phyloP scores from a whole-genome alignment of 2,113 vertebrate genomes.

The Phrynocephalus versicolor region DNA sequence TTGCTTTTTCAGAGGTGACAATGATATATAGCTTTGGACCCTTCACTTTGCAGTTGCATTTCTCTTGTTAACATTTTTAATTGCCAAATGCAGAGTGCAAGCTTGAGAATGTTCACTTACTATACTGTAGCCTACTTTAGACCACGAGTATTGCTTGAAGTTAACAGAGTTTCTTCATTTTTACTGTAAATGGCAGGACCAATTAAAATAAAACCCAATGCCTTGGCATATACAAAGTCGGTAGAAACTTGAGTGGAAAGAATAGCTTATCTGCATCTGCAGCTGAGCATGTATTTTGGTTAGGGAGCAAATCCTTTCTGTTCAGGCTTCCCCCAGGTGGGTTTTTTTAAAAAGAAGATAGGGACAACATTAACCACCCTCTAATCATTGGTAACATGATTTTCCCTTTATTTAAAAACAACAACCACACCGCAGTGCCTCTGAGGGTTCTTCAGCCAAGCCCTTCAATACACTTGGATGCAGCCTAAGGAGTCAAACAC shows the following conservation, averaged over 20 bases:
- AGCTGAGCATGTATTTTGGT: background rate
- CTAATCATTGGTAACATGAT: too few relatives aligned
- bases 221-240: background rate
- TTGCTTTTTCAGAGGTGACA: background rate
- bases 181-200: background rate
- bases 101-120: background rate
- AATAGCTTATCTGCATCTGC: background rate
- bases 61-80: constrained; percentile 6
- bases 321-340: too few relatives aligned
- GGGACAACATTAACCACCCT: too few relatives aligned
- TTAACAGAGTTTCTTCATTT: background rate
- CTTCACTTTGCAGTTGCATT: background rate
- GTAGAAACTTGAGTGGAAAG: background rate
- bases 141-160: background rate
- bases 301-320: too few relatives aligned
- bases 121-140: background rate
- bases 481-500: too few relatives aligned
- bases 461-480: too few relatives aligned
- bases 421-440: too few relatives aligned
- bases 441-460: too few relatives aligned
- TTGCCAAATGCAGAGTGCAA: background rate
- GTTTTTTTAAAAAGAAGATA: too few relatives aligned
- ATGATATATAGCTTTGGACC: too few relatives aligned
- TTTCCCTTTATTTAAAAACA: too few relatives aligned
- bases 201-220: background rate